phyloP scores from a whole-genome alignment of 2,113 vertebrate genomes.

The Tragelaphus scriptus region DNA sequence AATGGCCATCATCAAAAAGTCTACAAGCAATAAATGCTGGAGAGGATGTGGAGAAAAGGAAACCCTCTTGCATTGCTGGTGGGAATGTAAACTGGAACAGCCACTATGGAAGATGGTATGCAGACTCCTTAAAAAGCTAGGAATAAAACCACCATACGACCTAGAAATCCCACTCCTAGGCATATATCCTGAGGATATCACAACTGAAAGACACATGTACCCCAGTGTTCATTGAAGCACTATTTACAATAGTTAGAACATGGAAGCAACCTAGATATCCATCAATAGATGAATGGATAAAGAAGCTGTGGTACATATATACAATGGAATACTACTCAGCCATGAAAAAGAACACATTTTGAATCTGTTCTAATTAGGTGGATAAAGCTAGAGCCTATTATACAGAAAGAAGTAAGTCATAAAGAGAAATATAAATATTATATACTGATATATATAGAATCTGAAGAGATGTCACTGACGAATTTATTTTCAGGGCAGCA shows the following conservation, averaged over 20 bases:
- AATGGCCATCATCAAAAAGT: not conserved
- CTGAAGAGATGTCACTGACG: not conserved
- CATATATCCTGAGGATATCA: not conserved
- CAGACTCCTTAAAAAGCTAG: not conserved
- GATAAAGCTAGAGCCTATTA: not conserved
- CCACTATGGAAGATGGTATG: not conserved
- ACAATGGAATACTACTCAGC: not conserved
- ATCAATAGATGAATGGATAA: not conserved
- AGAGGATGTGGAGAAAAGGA: not conserved
- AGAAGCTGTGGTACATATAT: not conserved
- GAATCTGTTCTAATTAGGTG: not conserved
- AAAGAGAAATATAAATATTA: not conserved
- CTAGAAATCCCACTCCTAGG: not conserved
- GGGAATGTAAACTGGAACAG: not conserved
- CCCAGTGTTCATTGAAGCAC: not conserved
- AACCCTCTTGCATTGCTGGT: not conserved
- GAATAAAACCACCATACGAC: not conserved
- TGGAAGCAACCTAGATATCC: not conserved
- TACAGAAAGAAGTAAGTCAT: not conserved
- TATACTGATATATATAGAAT: not conserved
- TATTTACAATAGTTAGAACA: not conserved
- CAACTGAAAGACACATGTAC: not conserved
- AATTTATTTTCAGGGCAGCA: not conserved
- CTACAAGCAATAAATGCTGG: not conserved
- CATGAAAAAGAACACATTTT: not conserved